Conservation (phyloP, 2,888 invertebrate species). For the Trilocha varians region DNA sequence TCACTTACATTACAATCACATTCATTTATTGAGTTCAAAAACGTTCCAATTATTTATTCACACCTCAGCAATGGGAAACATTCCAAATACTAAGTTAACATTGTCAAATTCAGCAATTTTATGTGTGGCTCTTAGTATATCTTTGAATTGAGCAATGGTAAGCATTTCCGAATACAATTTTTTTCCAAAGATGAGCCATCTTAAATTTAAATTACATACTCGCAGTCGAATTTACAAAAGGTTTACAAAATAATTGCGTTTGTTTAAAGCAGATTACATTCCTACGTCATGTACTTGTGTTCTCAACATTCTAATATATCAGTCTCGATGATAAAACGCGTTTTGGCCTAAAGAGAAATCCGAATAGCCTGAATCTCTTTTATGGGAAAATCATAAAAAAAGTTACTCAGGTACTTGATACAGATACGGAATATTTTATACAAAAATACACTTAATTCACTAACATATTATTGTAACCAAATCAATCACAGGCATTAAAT, state of each 20-base stretch:
- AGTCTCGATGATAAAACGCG: constrained; percentile 69
- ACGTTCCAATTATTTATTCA: constrained; percentile 31
- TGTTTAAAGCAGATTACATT: constrained; percentile 65
- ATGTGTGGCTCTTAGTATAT: constrained; percentile 60
- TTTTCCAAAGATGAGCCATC: constrained; percentile 67
- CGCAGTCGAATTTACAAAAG: constrained; percentile 54
- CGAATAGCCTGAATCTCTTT: constrained; percentile 35
- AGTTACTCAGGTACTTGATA: constrained; percentile 49
- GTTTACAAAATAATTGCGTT: constrained; percentile 60
- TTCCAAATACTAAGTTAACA: constrained; percentile 51
- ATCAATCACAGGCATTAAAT: no score
- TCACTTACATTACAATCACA: constrained; percentile 66
- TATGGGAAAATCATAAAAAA: constrained; percentile 32
- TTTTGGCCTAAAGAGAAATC: constrained; percentile 70
- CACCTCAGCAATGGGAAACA: constrained; percentile 52
- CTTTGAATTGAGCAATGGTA: constrained; percentile 67
- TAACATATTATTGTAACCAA: no score
- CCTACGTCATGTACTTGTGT: constrained; percentile 42
- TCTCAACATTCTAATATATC: constrained; percentile 65
- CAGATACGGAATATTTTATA: constrained; percentile 35
- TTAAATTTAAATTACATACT: constrained; percentile 51
- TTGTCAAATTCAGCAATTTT: constrained; percentile 55
- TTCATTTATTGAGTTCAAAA: constrained; percentile 54
- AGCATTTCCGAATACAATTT: no score
- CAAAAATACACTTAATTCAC: no score